These are phyloP conservation scores for Anneissia japonica DNA, from an alignment of 35 echinoderm and acorn worm species.

Conservation along the genomic window DNA sequence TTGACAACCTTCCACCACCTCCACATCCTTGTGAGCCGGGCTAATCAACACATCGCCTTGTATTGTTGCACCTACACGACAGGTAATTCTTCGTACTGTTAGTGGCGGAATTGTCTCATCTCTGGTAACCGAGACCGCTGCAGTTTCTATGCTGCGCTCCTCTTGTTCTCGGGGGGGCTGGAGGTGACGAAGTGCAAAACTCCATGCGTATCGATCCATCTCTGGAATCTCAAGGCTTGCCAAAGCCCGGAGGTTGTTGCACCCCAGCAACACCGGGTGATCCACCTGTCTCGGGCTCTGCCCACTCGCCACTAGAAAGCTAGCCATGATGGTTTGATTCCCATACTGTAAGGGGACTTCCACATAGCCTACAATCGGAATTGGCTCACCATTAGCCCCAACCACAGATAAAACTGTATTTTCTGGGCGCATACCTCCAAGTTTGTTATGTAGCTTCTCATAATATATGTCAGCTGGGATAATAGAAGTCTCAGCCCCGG, in stretches of 20 bases:
- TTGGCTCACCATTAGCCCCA: neutral
- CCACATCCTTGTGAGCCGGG: neutral
- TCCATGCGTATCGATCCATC: too few species aligned
- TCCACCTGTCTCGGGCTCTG: neutral
- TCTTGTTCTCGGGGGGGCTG: too few species aligned
- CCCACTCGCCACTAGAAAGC: neutral
- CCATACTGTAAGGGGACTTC: neutral
- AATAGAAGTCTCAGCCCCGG: conserved; percentile 10
- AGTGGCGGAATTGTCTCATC: too few species aligned
- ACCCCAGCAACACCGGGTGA: conserved; percentile 7
- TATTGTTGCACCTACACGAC: too few species aligned
- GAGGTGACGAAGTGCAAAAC: too few species aligned
- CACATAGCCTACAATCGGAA: conserved; percentile 18
- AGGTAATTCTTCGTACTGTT: too few species aligned
- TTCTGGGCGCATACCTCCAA: neutral
- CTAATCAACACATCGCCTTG: neutral
- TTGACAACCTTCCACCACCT: neutral
- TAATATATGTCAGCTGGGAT: conserved; percentile 13
- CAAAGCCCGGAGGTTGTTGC: too few species aligned
- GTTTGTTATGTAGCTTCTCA: neutral
- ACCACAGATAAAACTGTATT: neutral
- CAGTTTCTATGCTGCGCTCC: too few species aligned
- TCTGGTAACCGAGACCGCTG: too few species aligned
- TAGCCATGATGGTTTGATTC: neutral
- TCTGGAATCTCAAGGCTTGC: too few species aligned